These are phyloP conservation scores for Octopus sinensis DNA, from an alignment of 1,140 invertebrate species.

Conservation along the genomic window DNA sequence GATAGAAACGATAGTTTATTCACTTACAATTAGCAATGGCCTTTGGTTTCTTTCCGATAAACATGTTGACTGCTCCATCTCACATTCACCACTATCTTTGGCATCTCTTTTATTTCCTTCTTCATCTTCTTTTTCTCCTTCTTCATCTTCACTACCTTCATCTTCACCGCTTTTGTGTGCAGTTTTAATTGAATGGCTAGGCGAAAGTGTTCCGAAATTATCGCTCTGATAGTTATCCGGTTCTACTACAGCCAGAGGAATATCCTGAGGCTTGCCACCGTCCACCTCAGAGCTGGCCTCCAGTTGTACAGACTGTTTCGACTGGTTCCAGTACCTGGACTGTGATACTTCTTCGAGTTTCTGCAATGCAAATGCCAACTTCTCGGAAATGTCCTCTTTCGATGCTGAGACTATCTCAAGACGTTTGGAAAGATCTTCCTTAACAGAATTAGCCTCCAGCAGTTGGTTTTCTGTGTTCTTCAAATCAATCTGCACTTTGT, in stretches of 20 bases:
- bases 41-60: too few species aligned
- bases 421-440: neutral
- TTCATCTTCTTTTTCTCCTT: conserved; percentile 9
- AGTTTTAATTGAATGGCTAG: neutral
- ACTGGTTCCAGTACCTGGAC: neutral
- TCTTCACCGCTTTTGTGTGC: neutral
- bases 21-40: too few species aligned
- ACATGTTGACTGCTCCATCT: too few species aligned
- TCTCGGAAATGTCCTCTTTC: neutral
- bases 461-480: conserved; percentile 24
- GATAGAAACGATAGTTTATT: too few species aligned
- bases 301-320: neutral
- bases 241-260: too few species aligned
- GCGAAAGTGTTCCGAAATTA: too few species aligned
- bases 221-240: too few species aligned
- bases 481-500: conserved; percentile 30
- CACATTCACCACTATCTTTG: conserved; percentile 2
- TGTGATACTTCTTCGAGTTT: neutral
- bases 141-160: conserved; percentile 9
- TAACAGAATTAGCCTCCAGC: conserved; percentile 2
- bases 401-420: neutral
- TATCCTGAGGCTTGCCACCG: too few species aligned
- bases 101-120: conserved; percentile 2
- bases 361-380: neutral
- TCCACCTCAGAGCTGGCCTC: neutral